A percentile compares a stretch with the other conserved stretches of the same genome.
Conservation (phyloP, 1,140 invertebrate genomes). For the Drosophila albomicans region DNA sequence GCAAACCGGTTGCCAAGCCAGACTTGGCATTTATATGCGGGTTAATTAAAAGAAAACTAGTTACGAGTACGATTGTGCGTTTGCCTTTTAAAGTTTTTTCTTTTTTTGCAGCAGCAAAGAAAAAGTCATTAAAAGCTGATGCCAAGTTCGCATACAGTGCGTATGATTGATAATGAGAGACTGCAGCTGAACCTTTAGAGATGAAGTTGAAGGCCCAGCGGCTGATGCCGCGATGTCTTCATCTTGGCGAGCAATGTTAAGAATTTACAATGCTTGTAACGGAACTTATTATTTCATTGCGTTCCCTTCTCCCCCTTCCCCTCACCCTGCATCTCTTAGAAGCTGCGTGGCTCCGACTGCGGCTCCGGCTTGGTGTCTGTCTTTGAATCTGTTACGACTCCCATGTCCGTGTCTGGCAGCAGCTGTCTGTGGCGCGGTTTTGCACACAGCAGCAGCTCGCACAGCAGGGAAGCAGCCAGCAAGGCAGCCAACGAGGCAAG, state of each 20-base stretch:
- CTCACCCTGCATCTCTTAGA: too few relatives aligned
- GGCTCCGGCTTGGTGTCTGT: background rate
- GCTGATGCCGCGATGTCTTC: conserved; percentile 39
- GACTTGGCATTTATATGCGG: conserved; percentile 73
- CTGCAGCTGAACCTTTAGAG: conserved; percentile 7
- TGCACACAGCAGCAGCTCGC: conserved; percentile 20
- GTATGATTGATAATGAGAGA: conserved; percentile 78
- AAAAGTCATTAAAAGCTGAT: conserved; percentile 75
- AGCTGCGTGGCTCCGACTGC: background rate
- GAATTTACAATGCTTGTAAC: conserved; percentile 67
- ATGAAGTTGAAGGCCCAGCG: background rate
- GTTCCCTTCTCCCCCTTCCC: background rate
- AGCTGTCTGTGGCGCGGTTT: conserved; percentile 31
- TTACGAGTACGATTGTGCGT: conserved; percentile 53
- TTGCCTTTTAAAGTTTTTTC: conserved; percentile 35
- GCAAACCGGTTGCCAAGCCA: conserved; percentile 69
- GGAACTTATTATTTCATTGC: conserved; percentile 74
- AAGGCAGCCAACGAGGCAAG: background rate
- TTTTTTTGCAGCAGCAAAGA: conserved; percentile 9
- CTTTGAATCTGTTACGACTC: background rate
- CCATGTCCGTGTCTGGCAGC: conserved; percentile 20
- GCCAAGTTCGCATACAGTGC: conserved; percentile 58
- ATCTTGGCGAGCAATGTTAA: conserved; percentile 54
- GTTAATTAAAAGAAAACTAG: conserved; percentile 83
- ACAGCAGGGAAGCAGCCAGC: conserved; percentile 26